Evolutionary conservation across 2,797 vertebrate genomes (phyloP).

Genomic region (Clarias laeviceps): DNA sequence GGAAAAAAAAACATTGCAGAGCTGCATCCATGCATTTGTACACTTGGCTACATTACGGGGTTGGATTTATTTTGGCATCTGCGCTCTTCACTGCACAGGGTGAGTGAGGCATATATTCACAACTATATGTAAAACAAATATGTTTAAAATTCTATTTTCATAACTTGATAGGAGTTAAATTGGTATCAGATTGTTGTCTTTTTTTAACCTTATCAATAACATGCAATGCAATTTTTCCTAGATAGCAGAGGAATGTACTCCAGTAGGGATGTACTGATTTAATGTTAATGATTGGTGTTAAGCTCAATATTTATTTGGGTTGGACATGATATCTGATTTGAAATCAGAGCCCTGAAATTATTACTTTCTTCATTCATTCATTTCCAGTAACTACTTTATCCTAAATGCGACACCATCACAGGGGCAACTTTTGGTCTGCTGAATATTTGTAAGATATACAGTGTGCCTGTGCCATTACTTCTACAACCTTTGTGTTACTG

Average conservation of each 20-base stretch:
- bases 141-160: not conserved
- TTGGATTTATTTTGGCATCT: constrained; percentile 74
- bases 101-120: constrained; percentile 58
- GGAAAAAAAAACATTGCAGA: constrained; percentile 56
- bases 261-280: not conserved
- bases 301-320: not conserved
- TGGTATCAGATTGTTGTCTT: not conserved
- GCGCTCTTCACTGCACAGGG: constrained; percentile 70
- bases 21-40: constrained; percentile 80
- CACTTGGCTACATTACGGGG: constrained; percentile 70
- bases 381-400: not conserved
- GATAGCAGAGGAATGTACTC: not conserved
- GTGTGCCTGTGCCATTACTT: too few relatives aligned
- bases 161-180: not conserved
- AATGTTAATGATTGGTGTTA: not conserved
- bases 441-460: too few relatives aligned
- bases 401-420: not conserved
- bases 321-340: not conserved
- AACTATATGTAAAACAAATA: not conserved
- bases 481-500: too few relatives aligned
- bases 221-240: not conserved
- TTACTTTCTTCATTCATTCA: not conserved
- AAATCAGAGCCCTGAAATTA: not conserved
- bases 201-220: not conserved
- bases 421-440: not conserved